Evolutionary conservation across 2,888 invertebrate genomes (phyloP).

Genomic region (Colletes collaris): DNA sequence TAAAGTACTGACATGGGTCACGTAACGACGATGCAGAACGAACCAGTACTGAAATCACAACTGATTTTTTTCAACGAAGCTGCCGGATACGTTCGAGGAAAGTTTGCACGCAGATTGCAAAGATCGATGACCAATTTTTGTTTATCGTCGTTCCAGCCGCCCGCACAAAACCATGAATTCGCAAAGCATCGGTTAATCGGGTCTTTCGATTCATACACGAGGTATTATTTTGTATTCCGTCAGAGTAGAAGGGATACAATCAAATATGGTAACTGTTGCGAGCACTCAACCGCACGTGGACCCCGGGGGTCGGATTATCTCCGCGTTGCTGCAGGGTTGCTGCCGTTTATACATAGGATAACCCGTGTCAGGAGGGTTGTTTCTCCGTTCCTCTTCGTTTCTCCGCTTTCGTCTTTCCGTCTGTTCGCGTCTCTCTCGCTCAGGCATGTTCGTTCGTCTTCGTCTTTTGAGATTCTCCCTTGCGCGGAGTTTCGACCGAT

Average conservation of each 20-base stretch:
- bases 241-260: constrained; percentile 75
- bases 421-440: constrained; percentile 8
- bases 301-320: constrained; percentile 82
- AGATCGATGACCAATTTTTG: too few species aligned
- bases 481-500: constrained; percentile 37
- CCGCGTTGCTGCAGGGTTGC: constrained; percentile 71
- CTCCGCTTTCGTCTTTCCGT: constrained; percentile 26
- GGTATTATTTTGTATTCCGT: constrained; percentile 72
- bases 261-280: constrained; percentile 82
- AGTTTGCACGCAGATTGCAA: too few species aligned
- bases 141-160: too few species aligned
- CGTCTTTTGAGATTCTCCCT: constrained; percentile 13
- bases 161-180: too few species aligned
- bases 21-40: too few species aligned
- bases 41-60: too few species aligned
- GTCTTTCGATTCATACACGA: constrained; percentile 17
- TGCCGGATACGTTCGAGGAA: too few species aligned
- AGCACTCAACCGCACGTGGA: constrained; percentile 81
- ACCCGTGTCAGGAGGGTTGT: constrained; percentile 74
- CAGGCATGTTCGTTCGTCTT: constrained; percentile 14
- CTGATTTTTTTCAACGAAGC: too few species aligned
- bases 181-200: constrained; percentile 25
- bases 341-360: constrained; percentile 80
- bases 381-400: constrained; percentile 45
- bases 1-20: too few species aligned